Conservation (phyloP, 2,113 vertebrate genomes). For the Pomatostomus ruficeps region DNA sequence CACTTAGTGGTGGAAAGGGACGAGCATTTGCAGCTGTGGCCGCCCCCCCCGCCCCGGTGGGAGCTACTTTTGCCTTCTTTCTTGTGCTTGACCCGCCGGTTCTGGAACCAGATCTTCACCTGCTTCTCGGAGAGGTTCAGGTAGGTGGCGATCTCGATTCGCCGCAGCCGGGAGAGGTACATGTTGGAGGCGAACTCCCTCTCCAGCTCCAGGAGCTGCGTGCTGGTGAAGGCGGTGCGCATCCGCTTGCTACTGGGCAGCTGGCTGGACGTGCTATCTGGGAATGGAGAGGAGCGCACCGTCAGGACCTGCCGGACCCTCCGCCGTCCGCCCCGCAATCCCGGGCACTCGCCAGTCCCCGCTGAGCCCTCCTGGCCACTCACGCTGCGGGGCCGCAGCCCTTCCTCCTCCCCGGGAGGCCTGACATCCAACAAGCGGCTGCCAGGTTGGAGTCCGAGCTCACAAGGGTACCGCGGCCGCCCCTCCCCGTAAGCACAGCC, state of each 20-base stretch:
- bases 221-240: conserved; percentile 99
- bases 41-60: conserved; percentile 71
- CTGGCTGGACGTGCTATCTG: conserved; percentile 87
- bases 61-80: conserved; percentile 91
- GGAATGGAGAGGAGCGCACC: background rate
- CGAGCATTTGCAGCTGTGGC: conserved; percentile 91
- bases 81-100: conserved; percentile 98
- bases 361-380: background rate
- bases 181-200: conserved; percentile 98
- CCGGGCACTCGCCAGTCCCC: background rate
- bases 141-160: conserved; percentile 99
- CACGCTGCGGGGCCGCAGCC: background rate
- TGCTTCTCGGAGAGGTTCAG: conserved; percentile 98
- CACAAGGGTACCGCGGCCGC: too few relatives aligned
- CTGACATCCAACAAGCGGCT: background rate
- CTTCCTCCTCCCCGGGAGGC: rapidly evolving
- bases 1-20: conserved; percentile 85
- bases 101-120: conserved; percentile 99
- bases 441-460: background rate
- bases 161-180: conserved; percentile 95
- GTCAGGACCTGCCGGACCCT: background rate
- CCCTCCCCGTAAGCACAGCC: background rate
- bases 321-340: background rate
- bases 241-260: conserved; percentile 97
- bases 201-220: conserved; percentile 96